A percentile compares a stretch with the other conserved stretches of the same genome.
Conservation (phyloP, 2,113 vertebrate genomes). For the Pteronura brasiliensis region DNA sequence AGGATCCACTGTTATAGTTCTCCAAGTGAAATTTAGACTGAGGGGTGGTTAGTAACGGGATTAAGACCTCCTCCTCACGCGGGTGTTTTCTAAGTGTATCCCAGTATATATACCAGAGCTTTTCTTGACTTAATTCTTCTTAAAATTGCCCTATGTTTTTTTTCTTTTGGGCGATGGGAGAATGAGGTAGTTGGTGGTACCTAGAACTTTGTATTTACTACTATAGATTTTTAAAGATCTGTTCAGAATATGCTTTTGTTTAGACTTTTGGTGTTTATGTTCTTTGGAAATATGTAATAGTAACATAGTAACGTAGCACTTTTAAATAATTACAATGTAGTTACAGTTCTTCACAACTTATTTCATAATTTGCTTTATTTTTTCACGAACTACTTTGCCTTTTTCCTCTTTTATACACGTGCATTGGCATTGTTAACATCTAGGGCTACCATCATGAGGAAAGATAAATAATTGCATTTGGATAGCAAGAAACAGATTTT, state of each 20-base stretch:
- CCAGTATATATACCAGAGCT: neutral
- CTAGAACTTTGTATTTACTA: constrained; percentile 28
- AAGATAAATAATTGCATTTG: neutral
- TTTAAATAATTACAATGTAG: constrained; percentile 19
- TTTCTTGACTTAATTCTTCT: neutral
- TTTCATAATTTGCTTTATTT: constrained; percentile 20
- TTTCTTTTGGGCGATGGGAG: neutral
- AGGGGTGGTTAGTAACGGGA: neutral
- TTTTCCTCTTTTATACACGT: neutral
- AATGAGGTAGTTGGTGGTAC: neutral
- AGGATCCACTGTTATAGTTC: neutral
- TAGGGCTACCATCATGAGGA: neutral
- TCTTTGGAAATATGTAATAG: constrained; percentile 21
- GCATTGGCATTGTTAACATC: neutral
- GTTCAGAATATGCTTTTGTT: constrained; percentile 24
- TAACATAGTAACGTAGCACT: neutral
- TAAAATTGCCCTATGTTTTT: neutral
- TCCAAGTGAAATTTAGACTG: neutral
- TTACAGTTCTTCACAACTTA: neutral
- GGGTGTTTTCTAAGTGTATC: neutral
- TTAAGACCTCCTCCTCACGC: neutral
- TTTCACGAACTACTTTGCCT: neutral
- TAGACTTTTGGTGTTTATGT: neutral
- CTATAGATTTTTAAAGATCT: neutral
- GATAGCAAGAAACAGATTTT: constrained; percentile 24